Evolutionary conservation across 2,888 invertebrate species (phyloP).

Genomic region (Agrotis puta): DNA sequence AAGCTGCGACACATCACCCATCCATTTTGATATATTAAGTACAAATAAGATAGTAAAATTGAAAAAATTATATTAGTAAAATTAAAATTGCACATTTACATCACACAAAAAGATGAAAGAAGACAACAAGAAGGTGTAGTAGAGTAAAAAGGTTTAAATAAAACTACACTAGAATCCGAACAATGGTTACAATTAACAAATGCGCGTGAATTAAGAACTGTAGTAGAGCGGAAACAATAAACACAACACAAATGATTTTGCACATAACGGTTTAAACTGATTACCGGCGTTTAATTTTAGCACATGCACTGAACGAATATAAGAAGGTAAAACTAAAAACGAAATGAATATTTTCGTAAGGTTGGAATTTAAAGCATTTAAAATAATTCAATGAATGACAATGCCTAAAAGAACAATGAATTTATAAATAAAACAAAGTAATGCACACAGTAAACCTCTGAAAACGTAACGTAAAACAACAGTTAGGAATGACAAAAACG

Average conservation of each 20-base stretch:
- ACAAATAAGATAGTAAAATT: no score
- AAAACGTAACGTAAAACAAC: neutral
- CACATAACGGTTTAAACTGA: constrained; percentile 15
- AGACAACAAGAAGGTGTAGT: neutral
- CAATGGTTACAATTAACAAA: constrained; percentile 29
- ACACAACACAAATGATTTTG: constrained; percentile 37
- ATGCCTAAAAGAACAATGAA: neutral
- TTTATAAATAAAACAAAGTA: neutral
- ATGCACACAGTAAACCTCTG: neutral
- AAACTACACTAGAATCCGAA: constrained; percentile 6
- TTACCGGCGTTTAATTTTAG: constrained; percentile 7
- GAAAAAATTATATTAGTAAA: no score
- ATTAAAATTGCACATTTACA: no score
- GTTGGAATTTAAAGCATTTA: neutral
- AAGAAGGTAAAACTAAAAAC: neutral
- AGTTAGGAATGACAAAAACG: neutral
- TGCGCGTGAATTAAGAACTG: constrained; percentile 30
- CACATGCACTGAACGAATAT: neutral
- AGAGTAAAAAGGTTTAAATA: constrained; percentile 6
- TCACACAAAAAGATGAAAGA: neutral
- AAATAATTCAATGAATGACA: neutral
- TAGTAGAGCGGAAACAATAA: constrained; percentile 47
- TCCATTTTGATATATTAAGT: no score
- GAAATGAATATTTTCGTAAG: neutral
- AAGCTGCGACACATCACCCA: no score